phyloP scores from a whole-genome alignment of 1,140 invertebrate genomes.

The Drosophila willistoni region DNA sequence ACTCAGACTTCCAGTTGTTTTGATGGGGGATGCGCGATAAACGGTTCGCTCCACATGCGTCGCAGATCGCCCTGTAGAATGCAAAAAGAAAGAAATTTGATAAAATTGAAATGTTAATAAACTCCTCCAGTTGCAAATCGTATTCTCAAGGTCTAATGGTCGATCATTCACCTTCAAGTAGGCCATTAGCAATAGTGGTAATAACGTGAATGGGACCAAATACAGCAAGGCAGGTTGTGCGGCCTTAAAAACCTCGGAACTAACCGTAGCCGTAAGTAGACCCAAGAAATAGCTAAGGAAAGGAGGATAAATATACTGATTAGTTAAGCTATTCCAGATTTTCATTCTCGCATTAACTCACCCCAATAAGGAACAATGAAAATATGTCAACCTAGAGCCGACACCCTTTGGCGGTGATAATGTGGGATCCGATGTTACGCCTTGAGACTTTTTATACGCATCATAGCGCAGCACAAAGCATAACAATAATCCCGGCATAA shows the following conservation, averaged over 20 bases:
- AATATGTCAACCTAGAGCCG: constrained; percentile 90
- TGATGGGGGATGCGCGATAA: constrained; percentile 90
- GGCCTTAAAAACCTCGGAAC: constrained; percentile 98
- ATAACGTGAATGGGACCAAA: constrained; percentile 97
- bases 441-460: constrained; percentile 95
- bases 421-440: constrained; percentile 79
- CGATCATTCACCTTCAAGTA: constrained; percentile 93
- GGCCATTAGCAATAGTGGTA: constrained; percentile 98
- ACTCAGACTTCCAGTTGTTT: constrained; percentile 84
- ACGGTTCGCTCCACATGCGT: constrained; percentile 99
- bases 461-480: constrained; percentile 98
- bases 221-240: constrained; percentile 98
- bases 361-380: constrained; percentile 98
- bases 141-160: background rate
- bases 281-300: constrained; percentile 93
- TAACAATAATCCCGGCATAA: constrained; percentile 97
- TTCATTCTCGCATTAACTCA: constrained; percentile 32
- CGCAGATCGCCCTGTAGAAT: constrained; percentile 93
- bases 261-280: constrained; percentile 97
- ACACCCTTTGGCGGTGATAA: constrained; percentile 78
- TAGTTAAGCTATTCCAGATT: background rate
- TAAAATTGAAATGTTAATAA: background rate
- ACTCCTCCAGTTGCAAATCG: no score
- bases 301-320: background rate
- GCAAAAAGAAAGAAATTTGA: background rate